Conservation (phyloP, 2,888 invertebrate species). For the Dicycla oo region DNA sequence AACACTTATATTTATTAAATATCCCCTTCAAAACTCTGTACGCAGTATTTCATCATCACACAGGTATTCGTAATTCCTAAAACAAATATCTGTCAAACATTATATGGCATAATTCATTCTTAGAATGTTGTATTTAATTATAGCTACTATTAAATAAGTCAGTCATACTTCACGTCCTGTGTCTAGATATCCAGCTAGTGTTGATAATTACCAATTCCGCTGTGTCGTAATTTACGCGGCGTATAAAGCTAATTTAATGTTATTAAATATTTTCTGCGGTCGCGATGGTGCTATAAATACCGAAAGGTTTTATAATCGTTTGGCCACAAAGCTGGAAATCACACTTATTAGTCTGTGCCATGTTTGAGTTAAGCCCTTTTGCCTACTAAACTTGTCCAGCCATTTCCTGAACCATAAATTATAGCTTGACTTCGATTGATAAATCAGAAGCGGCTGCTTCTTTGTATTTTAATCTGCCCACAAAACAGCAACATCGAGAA, state of each 20-base stretch:
- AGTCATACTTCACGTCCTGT: constrained; percentile 41
- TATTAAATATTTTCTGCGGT: constrained; percentile 29
- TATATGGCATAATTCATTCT: constrained; percentile 22
- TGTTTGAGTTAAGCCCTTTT: constrained; percentile 10
- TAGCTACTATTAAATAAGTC: constrained; percentile 45
- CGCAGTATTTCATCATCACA: constrained; percentile 1
- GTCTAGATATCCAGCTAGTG: constrained; percentile 33
- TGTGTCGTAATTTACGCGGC: constrained; percentile 38
- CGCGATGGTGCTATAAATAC: constrained; percentile 43
- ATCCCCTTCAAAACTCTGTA: background rate
- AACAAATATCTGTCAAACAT: constrained; percentile 40
- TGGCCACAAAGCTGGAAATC: constrained; percentile 42
- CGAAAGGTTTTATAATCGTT: constrained; percentile 33
- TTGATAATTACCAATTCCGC: constrained; percentile 51
- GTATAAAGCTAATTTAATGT: constrained; percentile 44
- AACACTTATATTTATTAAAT: background rate
- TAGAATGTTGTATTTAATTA: constrained; percentile 59
- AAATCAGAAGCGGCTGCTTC: constrained; percentile 17
- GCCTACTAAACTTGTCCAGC: background rate
- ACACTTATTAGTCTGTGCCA: constrained; percentile 34
- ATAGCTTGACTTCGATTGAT: constrained; percentile 10
- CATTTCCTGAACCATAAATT: constrained; percentile 21
- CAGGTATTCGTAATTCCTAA: constrained; percentile 17
- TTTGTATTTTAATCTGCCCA: constrained; percentile 13
- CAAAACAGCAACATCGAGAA: constrained; percentile 5